Base-by-base conservation (phyloP, 2,888 invertebrate species). In the Lasius platythorax region DNA sequence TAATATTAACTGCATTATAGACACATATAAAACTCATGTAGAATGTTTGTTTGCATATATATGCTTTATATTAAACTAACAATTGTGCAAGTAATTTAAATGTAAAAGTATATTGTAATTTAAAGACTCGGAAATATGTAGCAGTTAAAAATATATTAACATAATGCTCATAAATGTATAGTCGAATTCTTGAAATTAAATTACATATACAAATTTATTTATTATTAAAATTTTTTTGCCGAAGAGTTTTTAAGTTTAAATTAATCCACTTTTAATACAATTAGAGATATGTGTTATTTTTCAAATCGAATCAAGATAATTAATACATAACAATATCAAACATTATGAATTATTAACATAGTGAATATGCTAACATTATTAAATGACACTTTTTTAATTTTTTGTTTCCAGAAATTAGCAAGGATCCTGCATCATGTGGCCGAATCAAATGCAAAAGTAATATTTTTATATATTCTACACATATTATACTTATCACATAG, bases 391-490 rank as follows among this genome's bases (percentile, higher is more conserved):
- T 67, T 33, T 23, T 11, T 15, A n/a, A 74, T 73, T 12, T 73
- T 11, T 18, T 88, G 15, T 79, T 12, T 50, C 6, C 91, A 95
- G 94, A 93, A 84, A 90, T 92, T 46, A 75, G 92, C 76, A 93
- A 91, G 64, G 93, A 94, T 73, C 90, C 92, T 56, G 87, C 91
- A 28, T 33, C 90, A 76, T 95, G 95, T 85, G 91, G 94, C 50
- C 93, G 94, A 3, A 91, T 92, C 50, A 94, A 88, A 90, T 95
- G 95, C 90, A 92, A 91, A 74, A 93, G 94, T 87, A 78, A 18
- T 3, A 46, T n/a, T 64, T 50, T 78, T 37, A 23, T 33, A 61
- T 3, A 50, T 70, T 6, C 18, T 50, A n/a, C n/a, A 50, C 4
- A 12, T 11, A 30, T 9, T 11, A 12, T 12, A 33, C 1, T 15